Percentiles rank a stretch among this genome's conserved stretches.
Evolutionary conservation across 2,797 vertebrate genomes (phyloP).

Genomic region (Silurus lanzhouensis): DNA sequence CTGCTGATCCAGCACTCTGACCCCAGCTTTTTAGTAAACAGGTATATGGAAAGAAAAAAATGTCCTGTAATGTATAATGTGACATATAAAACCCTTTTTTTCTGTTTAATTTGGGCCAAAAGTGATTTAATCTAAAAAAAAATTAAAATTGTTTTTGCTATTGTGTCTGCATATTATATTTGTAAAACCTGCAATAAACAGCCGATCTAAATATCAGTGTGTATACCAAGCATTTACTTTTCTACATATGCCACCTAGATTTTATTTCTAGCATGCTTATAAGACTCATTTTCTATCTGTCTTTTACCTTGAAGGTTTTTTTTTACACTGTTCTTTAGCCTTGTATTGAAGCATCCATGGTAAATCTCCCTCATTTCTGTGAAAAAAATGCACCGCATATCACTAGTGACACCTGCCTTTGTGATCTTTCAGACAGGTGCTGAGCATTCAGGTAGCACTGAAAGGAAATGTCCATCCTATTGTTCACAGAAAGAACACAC

Average conservation of each 20-base stretch:
- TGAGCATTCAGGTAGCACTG: not conserved
- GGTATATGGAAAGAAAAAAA: too few relatives aligned
- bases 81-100: too few relatives aligned
- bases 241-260: not conserved
- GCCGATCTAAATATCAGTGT: not conserved
- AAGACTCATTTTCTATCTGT: not conserved
- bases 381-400: not conserved
- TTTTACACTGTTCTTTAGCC: not conserved
- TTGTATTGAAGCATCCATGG: too few relatives aligned
- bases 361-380: not conserved
- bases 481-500: not conserved
- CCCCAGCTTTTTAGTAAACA: too few relatives aligned
- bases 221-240: not conserved
- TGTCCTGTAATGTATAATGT: too few relatives aligned
- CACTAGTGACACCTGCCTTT: not conserved
- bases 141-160: not conserved
- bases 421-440: not conserved
- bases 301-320: not conserved
- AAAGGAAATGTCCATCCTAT: not conserved
- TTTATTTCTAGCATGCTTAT: not conserved
- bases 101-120: too few relatives aligned
- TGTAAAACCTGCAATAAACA: not conserved
- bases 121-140: not conserved
- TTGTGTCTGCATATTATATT: not conserved
- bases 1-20: too few relatives aligned